These are phyloP conservation scores for Orius insidiosus DNA, from an alignment of 1,140 invertebrate species.

Conservation along the genomic window DNA sequence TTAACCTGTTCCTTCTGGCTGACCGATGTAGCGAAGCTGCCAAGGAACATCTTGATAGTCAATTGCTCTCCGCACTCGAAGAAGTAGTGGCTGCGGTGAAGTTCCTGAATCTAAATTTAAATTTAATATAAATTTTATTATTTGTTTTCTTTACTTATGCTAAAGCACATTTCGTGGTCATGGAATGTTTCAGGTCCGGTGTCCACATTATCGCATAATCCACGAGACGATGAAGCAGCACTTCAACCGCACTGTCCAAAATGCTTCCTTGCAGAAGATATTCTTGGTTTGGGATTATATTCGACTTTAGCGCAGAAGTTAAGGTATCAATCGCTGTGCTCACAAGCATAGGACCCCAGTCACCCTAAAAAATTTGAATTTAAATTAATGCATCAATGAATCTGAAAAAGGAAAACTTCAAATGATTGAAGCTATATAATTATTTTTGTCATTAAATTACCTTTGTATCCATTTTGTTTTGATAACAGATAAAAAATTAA, in stretches of 20 bases:
- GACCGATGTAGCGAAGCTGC: constrained; percentile 78
- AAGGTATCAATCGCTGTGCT: constrained; percentile 60
- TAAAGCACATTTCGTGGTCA: constrained; percentile 77
- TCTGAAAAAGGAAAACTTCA: no score
- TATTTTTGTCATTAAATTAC: no score
- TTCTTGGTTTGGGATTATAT: constrained; percentile 59
- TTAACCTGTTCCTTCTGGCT: constrained; percentile 45
- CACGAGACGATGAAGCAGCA: constrained; percentile 73
- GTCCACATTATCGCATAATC: constrained; percentile 88
- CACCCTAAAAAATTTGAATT: constrained; percentile 14
- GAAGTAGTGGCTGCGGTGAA: constrained; percentile 36
- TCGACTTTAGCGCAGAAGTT: constrained; percentile 54
- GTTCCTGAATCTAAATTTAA: constrained; percentile 23
- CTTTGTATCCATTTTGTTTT: no score
- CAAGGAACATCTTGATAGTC: constrained; percentile 61
- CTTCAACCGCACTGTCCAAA: constrained; percentile 76
- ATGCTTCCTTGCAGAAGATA: constrained; percentile 33
- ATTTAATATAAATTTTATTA: neutral
- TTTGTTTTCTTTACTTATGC: constrained; percentile 32
- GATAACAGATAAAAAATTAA: no score
- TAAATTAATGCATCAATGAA: no score
- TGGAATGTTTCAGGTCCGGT: constrained; percentile 76
- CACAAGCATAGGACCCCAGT: constrained; percentile 25
- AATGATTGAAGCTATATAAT: no score
- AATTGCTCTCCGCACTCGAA: constrained; percentile 58